phyloP scores from a whole-genome alignment of 1,140 invertebrate species.

The Odontomachus brunneus region DNA sequence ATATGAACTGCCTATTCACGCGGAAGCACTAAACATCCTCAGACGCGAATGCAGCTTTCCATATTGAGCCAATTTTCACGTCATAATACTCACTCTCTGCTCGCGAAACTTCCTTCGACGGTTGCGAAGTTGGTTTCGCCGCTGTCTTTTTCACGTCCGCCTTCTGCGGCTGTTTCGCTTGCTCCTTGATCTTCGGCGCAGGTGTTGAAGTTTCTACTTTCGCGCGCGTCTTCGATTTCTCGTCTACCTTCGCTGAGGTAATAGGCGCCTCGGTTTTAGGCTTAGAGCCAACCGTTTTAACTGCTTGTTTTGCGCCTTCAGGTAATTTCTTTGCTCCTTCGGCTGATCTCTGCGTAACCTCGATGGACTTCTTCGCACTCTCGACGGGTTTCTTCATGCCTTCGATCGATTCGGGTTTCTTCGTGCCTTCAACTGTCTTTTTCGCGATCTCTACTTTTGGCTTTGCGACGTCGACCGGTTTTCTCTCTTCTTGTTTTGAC shows the following conservation, averaged over 20 bases:
- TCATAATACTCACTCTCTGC: conserved; percentile 69
- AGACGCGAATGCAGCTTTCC: conserved; percentile 29
- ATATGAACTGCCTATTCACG: not conserved
- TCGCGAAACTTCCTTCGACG: conserved; percentile 48
- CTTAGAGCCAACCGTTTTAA: conserved; percentile 32
- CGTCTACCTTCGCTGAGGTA: conserved; percentile 27
- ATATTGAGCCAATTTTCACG: conserved; percentile 1
- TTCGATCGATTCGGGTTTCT: conserved; percentile 57
- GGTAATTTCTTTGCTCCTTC: conserved; percentile 32
- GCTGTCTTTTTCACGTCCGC: conserved; percentile 60
- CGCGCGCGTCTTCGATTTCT: conserved; percentile 44
- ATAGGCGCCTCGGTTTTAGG: conserved; percentile 41
- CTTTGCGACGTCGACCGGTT: conserved; percentile 17
- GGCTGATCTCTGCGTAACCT: not conserved
- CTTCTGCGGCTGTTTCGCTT: conserved; percentile 54
- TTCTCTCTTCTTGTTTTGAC: conserved; percentile 16
- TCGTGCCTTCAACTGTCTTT: conserved; percentile 56
- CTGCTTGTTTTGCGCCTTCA: conserved; percentile 27
- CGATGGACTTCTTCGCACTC: conserved; percentile 26
- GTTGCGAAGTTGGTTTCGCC: conserved; percentile 33
- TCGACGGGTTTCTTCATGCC: conserved; percentile 29
- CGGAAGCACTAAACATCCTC: conserved; percentile 14
- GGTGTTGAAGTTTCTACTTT: conserved; percentile 70
- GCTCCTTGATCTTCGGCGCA: conserved; percentile 62
- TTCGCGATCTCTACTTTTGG: conserved; percentile 69